A percentile compares a stretch with the other conserved stretches of the same genome.
phyloP scores from a whole-genome alignment of 2,797 vertebrate species.

The Todus mexicanus region DNA sequence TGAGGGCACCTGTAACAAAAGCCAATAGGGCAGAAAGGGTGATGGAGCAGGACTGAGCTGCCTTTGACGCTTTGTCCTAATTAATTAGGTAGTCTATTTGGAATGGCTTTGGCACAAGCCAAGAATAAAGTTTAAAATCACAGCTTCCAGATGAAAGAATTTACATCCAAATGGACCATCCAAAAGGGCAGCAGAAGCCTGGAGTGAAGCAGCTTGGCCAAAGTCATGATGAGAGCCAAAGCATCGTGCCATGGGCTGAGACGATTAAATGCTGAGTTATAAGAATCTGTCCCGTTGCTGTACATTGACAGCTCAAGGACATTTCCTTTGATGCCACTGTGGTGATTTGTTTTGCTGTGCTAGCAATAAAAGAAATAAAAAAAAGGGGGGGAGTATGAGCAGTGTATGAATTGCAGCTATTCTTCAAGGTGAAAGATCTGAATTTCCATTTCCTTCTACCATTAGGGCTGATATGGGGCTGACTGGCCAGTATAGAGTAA shows the following conservation, averaged over 20 bases:
- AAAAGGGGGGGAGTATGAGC: neutral
- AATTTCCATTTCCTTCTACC: neutral
- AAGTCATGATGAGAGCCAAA: neutral
- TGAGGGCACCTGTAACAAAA: neutral
- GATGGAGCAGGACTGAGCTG: neutral
- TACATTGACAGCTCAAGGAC: neutral
- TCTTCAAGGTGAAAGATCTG: neutral
- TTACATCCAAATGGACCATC: neutral
- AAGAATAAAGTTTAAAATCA: neutral
- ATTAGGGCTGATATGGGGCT: neutral
- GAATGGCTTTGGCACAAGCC: neutral
- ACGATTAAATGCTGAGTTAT: neutral
- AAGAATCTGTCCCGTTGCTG: neutral
- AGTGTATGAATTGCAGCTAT: neutral
- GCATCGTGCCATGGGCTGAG: neutral
- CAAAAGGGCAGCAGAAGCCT: neutral
- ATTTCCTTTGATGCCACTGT: neutral
- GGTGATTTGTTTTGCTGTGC: neutral
- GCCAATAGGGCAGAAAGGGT: neutral
- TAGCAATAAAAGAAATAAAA: neutral
- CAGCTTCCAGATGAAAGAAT: neutral
- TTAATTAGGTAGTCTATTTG: neutral
- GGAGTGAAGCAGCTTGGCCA: neutral
- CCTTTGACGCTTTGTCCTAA: neutral
- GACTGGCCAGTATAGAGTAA: neutral